Evolutionary conservation across 2,888 invertebrate genomes (phyloP).

Genomic region (Ceramica pisi): DNA sequence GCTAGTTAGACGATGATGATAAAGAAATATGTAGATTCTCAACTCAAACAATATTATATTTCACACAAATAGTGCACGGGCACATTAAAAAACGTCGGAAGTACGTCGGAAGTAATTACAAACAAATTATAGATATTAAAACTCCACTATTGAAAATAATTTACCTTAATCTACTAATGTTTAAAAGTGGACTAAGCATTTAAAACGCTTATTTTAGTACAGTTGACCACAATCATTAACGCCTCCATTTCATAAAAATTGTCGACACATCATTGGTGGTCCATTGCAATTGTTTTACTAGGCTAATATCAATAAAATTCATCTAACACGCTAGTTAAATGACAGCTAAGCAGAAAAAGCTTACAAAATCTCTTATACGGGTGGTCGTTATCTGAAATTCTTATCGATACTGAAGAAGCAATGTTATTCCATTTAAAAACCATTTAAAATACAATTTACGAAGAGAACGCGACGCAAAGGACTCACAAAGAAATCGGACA

Average conservation of each 20-base stretch:
- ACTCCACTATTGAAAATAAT: too few species aligned
- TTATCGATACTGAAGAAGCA: constrained; percentile 12
- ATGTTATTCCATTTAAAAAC: constrained; percentile 17
- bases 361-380: neutral
- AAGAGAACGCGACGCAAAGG: constrained; percentile 10
- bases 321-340: too few species aligned
- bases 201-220: neutral
- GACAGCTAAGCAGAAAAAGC: neutral
- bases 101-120: too few species aligned
- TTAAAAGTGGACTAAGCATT: too few species aligned
- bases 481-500: constrained; percentile 24
- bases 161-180: too few species aligned
- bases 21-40: too few species aligned
- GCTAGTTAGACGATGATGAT: too few species aligned
- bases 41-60: too few species aligned
- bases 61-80: too few species aligned
- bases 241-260: neutral
- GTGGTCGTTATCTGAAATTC: neutral
- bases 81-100: too few species aligned
- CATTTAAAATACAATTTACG: constrained; percentile 40
- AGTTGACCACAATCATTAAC: neutral
- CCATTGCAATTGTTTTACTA: neutral
- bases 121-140: too few species aligned
- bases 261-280: neutral
- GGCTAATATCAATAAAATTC: too few species aligned